Conservation (phyloP, 23 tunicate species). For the Styela clava region DNA sequence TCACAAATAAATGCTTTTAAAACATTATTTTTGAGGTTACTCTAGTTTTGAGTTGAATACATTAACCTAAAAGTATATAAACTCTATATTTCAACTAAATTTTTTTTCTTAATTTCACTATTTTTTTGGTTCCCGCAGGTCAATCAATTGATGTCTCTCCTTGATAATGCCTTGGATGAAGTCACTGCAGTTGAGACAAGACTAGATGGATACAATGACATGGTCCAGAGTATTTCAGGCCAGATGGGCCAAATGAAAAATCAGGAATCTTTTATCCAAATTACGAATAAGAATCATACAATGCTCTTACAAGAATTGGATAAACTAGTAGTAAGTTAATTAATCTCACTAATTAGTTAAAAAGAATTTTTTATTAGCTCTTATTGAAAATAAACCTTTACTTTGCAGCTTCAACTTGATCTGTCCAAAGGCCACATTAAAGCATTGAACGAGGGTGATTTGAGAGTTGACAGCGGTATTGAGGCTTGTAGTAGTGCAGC, state of each 20-base stretch:
- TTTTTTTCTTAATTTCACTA: neutral
- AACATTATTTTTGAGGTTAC: no score
- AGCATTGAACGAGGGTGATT: slow-evolving; percentile 81
- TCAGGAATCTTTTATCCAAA: slow-evolving; percentile 97
- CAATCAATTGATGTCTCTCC: slow-evolving; percentile 61
- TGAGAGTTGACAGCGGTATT: slow-evolving; percentile 78
- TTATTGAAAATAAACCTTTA: neutral
- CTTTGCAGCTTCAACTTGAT: slow-evolving; percentile 72
- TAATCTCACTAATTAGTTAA: no score
- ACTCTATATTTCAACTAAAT: no score
- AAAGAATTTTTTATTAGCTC: no score
- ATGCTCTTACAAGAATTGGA: slow-evolving; percentile 68
- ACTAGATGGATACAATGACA: slow-evolving; percentile 74
- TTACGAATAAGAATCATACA: slow-evolving; percentile 83
- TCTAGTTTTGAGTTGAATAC: no score
- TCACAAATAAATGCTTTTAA: no score
- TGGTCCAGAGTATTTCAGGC: slow-evolving; percentile 77
- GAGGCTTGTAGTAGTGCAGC: slow-evolving; percentile 93
- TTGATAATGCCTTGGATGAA: slow-evolving; percentile 78
- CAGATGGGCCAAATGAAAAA: slow-evolving; percentile 98
- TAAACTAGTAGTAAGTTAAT: slow-evolving; percentile 65
- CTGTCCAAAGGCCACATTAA: slow-evolving; percentile 89
- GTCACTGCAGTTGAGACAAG: slow-evolving; percentile 59
- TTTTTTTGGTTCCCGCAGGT: slow-evolving; percentile 35
- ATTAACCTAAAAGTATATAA: no score